A percentile compares a stretch with the other conserved stretches of the same genome.
Conservation (phyloP, 1,140 invertebrate species). For the Paralvinella palmiformis region DNA sequence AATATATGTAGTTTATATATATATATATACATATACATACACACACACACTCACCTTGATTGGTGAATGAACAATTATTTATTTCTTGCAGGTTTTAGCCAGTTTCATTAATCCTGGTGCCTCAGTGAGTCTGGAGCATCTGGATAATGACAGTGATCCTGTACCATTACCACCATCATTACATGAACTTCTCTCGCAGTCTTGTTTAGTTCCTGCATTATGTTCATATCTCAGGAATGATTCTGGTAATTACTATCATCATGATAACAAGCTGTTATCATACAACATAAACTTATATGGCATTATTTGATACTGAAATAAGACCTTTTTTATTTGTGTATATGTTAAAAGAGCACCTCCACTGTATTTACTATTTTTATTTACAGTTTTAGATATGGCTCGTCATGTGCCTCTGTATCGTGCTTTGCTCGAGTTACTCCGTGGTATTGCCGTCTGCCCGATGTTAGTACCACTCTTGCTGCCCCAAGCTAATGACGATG, state of each 20-base stretch:
- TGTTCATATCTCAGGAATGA: slow-evolving; percentile 90
- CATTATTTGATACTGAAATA: no score
- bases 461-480: slow-evolving; percentile 64
- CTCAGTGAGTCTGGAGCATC: no score
- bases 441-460: slow-evolving; percentile 67
- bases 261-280: no score
- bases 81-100: slow-evolving; percentile 60
- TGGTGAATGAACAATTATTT: no score
- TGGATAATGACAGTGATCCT: no score
- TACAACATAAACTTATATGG: no score
- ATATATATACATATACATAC: no score
- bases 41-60: no score
- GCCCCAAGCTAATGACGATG: slow-evolving; percentile 48
- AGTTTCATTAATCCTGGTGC: slow-evolving; percentile 78
- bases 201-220: slow-evolving; percentile 78
- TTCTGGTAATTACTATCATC: slow-evolving; percentile 66
- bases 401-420: slow-evolving; percentile 86
- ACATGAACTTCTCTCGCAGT: slow-evolving; percentile 68
- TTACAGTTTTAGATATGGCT: slow-evolving; percentile 81
- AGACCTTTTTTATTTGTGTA: no score
- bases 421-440: slow-evolving; percentile 71
- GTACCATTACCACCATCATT: slow-evolving; percentile 56
- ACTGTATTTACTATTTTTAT: background rate
- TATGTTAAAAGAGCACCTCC: background rate
- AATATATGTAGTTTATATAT: no score